These are phyloP conservation scores for Steatocranus sp. DNA, from an alignment of 2,797 vertebrate species.

Conservation along the genomic window DNA sequence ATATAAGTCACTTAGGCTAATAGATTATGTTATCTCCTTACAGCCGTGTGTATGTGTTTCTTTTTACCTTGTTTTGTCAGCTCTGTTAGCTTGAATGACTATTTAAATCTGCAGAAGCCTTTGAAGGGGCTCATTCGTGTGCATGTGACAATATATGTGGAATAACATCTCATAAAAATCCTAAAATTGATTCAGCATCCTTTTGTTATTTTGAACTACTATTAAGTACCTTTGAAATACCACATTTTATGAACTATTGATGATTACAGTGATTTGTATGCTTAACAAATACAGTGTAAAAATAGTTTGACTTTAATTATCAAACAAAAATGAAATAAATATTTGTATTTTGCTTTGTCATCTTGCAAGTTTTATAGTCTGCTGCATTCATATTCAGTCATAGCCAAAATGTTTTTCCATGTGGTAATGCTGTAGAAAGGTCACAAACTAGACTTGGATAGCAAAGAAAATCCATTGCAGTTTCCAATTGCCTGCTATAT, in stretches of 20 bases:
- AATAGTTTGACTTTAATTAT: not conserved
- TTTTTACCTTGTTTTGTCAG: not conserved
- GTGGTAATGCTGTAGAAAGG: not conserved
- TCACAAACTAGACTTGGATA: not conserved
- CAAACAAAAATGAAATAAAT: not conserved
- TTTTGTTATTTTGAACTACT: not conserved
- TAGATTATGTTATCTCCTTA: not conserved
- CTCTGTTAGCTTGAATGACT: not conserved
- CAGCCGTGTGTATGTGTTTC: not conserved
- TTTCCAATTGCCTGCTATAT: conserved; percentile 8
- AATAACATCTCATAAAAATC: not conserved
- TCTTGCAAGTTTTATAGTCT: not conserved
- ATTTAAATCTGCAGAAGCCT: not conserved
- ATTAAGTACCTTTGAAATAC: not conserved
- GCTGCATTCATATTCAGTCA: not conserved
- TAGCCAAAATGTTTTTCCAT: not conserved
- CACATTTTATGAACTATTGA: not conserved
- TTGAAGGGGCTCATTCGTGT: not conserved
- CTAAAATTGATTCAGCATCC: not conserved
- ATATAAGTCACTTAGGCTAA: not conserved
- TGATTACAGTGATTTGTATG: not conserved
- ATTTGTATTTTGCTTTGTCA: not conserved
- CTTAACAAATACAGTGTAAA: not conserved
- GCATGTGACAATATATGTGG: not conserved
- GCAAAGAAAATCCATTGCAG: conserved; percentile 24